Percentiles rank a stretch among this genome's conserved stretches.
These are phyloP conservation scores for Eubasilissa splendida DNA, from an alignment of 2,888 invertebrate genomes.

Conservation along the genomic window DNA sequence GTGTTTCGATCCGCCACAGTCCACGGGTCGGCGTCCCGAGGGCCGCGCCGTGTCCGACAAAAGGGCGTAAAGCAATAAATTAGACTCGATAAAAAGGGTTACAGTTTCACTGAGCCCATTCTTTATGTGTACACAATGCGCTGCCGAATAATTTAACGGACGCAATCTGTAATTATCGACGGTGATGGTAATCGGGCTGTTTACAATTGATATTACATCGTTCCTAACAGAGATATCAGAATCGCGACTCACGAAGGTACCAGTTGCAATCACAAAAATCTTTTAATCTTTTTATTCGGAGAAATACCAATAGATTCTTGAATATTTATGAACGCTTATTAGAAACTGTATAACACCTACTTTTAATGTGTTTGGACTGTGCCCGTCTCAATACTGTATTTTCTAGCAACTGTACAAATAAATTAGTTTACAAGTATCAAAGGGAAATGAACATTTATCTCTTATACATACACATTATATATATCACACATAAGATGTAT, in stretches of 20 bases:
- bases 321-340: no score
- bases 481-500: no score
- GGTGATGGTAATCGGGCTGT: slow-evolving; percentile 36
- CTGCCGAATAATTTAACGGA: slow-evolving; percentile 40
- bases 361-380: no score
- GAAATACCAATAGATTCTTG: no score
- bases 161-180: slow-evolving; percentile 33
- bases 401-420: no score
- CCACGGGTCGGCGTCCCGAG: background rate
- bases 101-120: slow-evolving; percentile 21
- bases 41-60: slow-evolving; percentile 21
- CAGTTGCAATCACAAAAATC: no score
- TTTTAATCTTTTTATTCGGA: no score
- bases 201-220: slow-evolving; percentile 31
- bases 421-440: no score
- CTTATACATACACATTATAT: no score
- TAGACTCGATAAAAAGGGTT: slow-evolving; percentile 42
- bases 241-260: background rate
- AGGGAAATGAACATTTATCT: no score
- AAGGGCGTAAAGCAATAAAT: slow-evolving; percentile 54
- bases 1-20: slow-evolving; percentile 32
- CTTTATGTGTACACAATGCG: slow-evolving; percentile 27
- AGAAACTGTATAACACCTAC: no score
- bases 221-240: slow-evolving; percentile 16
- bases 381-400: no score